Conservation (phyloP, 2,797 vertebrate genomes). For the Sciurus carolinensis region DNA sequence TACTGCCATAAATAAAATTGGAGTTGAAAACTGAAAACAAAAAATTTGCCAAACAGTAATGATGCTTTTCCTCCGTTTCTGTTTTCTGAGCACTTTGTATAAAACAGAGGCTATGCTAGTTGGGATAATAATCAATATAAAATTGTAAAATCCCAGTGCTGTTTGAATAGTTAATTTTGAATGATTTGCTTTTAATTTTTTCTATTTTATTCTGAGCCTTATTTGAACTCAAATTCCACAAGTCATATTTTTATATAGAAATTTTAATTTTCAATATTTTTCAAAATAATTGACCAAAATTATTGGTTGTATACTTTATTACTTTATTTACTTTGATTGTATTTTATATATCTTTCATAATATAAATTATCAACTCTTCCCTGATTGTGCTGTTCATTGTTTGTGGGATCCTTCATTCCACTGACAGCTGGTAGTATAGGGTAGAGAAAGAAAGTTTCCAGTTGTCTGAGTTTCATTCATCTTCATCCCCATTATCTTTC, state of each 20-base stretch:
- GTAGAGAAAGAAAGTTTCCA: not conserved
- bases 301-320: not conserved
- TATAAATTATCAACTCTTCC: not conserved
- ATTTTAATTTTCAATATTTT: slow-evolving; percentile 39
- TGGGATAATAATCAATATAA: slow-evolving; percentile 49
- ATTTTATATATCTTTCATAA: slow-evolving; percentile 14
- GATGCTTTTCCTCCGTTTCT: not conserved
- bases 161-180: slow-evolving; percentile 59
- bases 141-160: not conserved
- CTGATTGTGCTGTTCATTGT: not conserved
- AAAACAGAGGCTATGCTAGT: not conserved
- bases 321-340: too few relatives aligned
- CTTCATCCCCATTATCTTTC: not conserved
- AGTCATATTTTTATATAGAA: not conserved
- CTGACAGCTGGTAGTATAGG: not conserved
- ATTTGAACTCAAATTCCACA: slow-evolving; percentile 14
- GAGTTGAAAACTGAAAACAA: slow-evolving; percentile 50
- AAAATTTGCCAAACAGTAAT: not conserved
- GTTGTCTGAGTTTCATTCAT: not conserved
- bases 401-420: not conserved
- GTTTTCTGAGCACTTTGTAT: slow-evolving; percentile 32
- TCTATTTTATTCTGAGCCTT: slow-evolving; percentile 16
- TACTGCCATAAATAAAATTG: slow-evolving; percentile 34
- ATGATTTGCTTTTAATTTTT: not conserved
- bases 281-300: not conserved